A percentile compares a stretch with the other conserved stretches of the same genome.
These are phyloP conservation scores for Smithornis capensis DNA, from an alignment of 2,113 vertebrate genomes.

Conservation along the genomic window DNA sequence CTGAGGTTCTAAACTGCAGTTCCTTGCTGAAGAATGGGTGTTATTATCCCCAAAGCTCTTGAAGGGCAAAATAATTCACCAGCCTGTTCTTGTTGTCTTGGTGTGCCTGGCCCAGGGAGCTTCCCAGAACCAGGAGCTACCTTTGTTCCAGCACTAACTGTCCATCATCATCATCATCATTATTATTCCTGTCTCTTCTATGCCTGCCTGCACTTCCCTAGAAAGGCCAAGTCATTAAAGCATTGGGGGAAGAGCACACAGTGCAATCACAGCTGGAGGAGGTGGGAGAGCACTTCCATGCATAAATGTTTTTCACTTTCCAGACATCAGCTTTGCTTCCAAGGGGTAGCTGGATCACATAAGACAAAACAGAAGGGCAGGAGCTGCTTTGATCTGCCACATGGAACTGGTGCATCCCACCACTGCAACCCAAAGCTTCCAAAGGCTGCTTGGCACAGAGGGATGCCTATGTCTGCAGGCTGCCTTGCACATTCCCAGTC, in stretches of 20 bases:
- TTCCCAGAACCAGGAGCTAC: neutral
- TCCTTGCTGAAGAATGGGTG: neutral
- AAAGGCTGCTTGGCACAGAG: neutral
- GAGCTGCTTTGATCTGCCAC: neutral
- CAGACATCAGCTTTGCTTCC: neutral
- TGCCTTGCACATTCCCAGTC: neutral
- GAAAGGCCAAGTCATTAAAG: neutral
- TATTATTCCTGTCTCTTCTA: neutral
- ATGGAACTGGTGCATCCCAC: rapidly evolving
- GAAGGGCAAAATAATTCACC: neutral
- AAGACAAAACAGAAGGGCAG: neutral
- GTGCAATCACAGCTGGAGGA: neutral
- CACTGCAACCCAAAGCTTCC: neutral
- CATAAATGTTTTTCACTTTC: neutral
- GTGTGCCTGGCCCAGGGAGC: neutral
- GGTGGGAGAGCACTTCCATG: rapidly evolving
- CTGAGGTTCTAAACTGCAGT: neutral
- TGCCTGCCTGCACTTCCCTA: neutral
- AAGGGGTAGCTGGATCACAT: neutral
- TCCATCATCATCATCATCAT: no score
- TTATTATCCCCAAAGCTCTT: neutral
- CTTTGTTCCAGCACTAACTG: neutral
- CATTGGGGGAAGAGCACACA: neutral
- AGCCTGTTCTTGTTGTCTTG: neutral
- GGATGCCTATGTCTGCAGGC: neutral